phyloP scores from a whole-genome alignment of 2,797 vertebrate species.

The Gymnoscopelus microlampas region DNA sequence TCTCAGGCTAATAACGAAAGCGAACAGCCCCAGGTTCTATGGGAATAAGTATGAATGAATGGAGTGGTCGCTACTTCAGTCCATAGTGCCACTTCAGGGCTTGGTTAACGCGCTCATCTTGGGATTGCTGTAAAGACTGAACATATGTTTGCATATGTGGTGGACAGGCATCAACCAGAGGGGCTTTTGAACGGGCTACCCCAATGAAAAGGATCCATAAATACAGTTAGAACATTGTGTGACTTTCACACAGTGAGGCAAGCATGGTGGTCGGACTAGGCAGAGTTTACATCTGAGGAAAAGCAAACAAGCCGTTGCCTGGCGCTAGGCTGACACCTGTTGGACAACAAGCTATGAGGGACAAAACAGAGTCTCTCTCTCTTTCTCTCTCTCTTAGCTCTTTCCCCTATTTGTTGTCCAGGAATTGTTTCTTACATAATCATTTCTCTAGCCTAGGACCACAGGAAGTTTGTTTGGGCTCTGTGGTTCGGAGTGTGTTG shows the following conservation, averaged over 20 bases:
- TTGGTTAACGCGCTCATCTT: conserved; percentile 5
- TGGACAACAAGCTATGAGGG: conserved; percentile 55
- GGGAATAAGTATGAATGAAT: not conserved
- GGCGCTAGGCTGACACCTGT: conserved; percentile 75
- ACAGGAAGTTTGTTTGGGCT: too few relatives aligned
- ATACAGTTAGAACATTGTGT: conserved; percentile 69
- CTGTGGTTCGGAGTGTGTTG: too few relatives aligned
- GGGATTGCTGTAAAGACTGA: conserved; percentile 3
- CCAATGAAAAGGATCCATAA: conserved; percentile 45
- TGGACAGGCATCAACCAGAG: conserved; percentile 1
- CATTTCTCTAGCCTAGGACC: too few relatives aligned
- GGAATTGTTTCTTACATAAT: too few relatives aligned
- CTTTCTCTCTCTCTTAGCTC: too few relatives aligned
- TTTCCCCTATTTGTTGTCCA: too few relatives aligned
- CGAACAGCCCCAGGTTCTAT: not conserved
- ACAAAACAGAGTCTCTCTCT: not conserved
- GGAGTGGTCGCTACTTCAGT: not conserved
- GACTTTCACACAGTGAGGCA: conserved; percentile 52
- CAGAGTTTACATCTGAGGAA: conserved; percentile 33
- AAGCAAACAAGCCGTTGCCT: conserved; percentile 40
- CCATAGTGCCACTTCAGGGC: conserved; percentile 1
- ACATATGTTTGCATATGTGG: not conserved
- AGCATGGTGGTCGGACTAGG: conserved; percentile 63
- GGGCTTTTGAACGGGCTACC: conserved; percentile 21
- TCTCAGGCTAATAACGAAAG: not conserved